Evolutionary conservation across 2,888 invertebrate species (phyloP).

Genomic region (Julus scandinavius): DNA sequence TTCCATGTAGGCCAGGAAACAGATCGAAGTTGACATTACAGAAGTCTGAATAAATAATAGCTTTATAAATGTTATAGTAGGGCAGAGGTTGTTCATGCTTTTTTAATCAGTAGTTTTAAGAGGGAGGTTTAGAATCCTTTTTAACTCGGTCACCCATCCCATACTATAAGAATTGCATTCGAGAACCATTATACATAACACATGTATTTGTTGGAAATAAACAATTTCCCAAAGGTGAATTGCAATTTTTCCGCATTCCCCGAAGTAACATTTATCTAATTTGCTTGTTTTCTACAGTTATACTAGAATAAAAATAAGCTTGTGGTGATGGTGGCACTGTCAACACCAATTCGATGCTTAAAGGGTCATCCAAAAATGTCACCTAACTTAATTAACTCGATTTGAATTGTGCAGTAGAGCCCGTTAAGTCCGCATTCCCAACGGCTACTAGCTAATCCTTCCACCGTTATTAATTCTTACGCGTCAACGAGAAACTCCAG

Average conservation of each 20-base stretch:
- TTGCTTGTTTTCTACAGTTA: neutral
- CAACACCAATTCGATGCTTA: neutral
- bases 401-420: neutral
- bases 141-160: too few species aligned
- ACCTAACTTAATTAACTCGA: neutral
- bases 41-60: too few species aligned
- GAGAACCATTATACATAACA: neutral
- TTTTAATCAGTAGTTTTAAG: too few species aligned
- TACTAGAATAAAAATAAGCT: neutral
- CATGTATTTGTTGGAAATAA: neutral
- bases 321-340: neutral
- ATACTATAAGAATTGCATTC: neutral
- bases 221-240: neutral
- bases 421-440: constrained; percentile 4
- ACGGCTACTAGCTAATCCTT: neutral
- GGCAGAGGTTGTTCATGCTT: too few species aligned
- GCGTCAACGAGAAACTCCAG: neutral
- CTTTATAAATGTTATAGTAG: too few species aligned
- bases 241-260: too few species aligned
- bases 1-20: too few species aligned
- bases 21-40: too few species aligned
- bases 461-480: neutral
- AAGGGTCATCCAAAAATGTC: neutral
- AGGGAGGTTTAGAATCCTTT: too few species aligned
- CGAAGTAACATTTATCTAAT: neutral